Conservation (phyloP, 2,113 vertebrate species). For the Etia nguti region DNA sequence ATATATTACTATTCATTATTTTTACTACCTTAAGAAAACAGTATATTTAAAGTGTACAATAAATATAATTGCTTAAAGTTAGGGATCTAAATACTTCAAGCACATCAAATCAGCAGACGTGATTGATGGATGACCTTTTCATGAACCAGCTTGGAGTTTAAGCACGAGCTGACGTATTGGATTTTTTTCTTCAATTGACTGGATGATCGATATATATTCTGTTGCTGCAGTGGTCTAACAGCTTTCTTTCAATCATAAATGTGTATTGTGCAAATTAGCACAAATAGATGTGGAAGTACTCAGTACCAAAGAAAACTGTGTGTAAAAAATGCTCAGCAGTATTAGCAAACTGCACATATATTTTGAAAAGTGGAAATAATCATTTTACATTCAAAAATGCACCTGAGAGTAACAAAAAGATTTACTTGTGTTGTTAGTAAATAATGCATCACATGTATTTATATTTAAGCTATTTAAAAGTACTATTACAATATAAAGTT, state of each 20-base stretch:
- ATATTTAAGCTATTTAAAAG: not conserved
- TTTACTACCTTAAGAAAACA: not conserved
- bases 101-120: not conserved
- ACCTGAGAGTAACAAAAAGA: not conserved
- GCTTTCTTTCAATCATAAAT: not conserved
- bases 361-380: not conserved
- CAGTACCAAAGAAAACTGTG: not conserved
- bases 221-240: not conserved
- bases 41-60: not conserved
- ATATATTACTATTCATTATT: not conserved
- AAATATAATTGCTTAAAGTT: not conserved
- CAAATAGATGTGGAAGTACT: not conserved
- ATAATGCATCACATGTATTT: not conserved
- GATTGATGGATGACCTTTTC: not conserved
- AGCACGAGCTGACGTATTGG: not conserved
- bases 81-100: not conserved
- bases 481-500: not conserved
- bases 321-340: not conserved
- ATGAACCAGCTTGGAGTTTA: not conserved
- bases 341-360: not conserved
- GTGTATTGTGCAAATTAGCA: not conserved
- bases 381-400: not conserved
- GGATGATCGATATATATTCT: not conserved
- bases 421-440: not conserved
- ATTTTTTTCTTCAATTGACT: not conserved